A percentile compares a stretch with the other conserved stretches of the same genome.
Conservation (phyloP, 1,140 invertebrate species). For the Tetramorium simillimum region DNA sequence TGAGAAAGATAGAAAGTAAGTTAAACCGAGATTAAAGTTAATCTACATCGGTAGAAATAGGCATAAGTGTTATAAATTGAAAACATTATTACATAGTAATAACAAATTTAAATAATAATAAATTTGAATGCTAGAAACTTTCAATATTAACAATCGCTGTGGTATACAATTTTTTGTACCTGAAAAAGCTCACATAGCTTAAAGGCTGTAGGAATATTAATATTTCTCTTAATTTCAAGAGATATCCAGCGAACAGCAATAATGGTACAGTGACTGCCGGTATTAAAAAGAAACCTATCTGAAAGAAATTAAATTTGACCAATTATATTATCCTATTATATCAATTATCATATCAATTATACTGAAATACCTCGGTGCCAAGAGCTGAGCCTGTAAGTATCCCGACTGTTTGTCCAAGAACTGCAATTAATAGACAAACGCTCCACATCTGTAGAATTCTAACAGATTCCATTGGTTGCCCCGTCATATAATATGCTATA, state of each 20-base stretch:
- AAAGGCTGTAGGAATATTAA: conserved; percentile 90
- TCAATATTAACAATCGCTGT: neutral
- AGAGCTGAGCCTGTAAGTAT: conserved; percentile 91
- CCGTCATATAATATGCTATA: conserved; percentile 93
- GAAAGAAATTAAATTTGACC: conserved; percentile 74
- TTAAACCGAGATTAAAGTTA: too few species aligned
- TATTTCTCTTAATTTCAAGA: conserved; percentile 92
- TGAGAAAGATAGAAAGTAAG: too few species aligned
- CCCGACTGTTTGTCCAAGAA: conserved; percentile 93
- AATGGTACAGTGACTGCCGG: conserved; percentile 94
- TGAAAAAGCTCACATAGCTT: conserved; percentile 91
- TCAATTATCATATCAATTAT: too few species aligned
- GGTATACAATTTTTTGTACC: conserved; percentile 75
- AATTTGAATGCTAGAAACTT: neutral
- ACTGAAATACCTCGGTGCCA: conserved; percentile 86
- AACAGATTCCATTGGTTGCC: conserved; percentile 89
- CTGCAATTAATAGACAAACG: conserved; percentile 89
- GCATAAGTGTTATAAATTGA: neutral
- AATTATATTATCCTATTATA: neutral
- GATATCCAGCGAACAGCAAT: conserved; percentile 94
- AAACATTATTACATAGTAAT: neutral
- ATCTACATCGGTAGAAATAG: too few species aligned
- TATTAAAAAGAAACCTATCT: conserved; percentile 93
- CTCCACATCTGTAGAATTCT: conserved; percentile 90
- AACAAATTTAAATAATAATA: neutral